These are phyloP conservation scores for Rhyacichthys aspro DNA, from an alignment of 2,797 vertebrate species.

Conservation along the genomic window DNA sequence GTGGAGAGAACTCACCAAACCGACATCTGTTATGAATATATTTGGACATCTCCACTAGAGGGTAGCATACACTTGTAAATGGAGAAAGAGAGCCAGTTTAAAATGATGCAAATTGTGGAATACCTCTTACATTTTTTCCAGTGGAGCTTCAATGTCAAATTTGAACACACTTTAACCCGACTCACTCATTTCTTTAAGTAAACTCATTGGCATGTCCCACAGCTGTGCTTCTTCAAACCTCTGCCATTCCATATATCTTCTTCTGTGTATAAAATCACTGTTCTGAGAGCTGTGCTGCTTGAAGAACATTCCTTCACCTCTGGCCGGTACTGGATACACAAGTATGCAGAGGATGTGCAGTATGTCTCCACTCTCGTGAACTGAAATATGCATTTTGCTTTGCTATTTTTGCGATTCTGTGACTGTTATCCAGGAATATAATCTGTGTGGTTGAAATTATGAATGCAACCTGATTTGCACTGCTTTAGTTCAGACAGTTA, in stretches of 20 bases:
- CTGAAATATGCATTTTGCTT: not conserved
- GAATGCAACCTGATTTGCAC: too few relatives aligned
- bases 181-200: not conserved
- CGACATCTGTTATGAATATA: not conserved
- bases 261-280: constrained; percentile 42
- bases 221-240: constrained; percentile 35
- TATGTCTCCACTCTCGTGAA: not conserved
- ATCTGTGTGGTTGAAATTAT: too few relatives aligned
- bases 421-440: too few relatives aligned
- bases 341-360: constrained; percentile 14
- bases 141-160: too few relatives aligned
- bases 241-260: constrained; percentile 49
- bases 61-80: constrained; percentile 12
- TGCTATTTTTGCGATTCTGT: not conserved
- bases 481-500: too few relatives aligned
- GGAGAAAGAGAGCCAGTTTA: too few relatives aligned
- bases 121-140: too few relatives aligned
- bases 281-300: constrained; percentile 1
- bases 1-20: not conserved
- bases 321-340: constrained; percentile 4
- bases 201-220: constrained; percentile 3
- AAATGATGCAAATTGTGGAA: too few relatives aligned
- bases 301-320: constrained; percentile 27
- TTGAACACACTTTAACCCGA: not conserved
- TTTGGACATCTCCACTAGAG: constrained; percentile 41